Conservation (phyloP, 2,113 vertebrate species). For the Bostrychus sinensis region DNA sequence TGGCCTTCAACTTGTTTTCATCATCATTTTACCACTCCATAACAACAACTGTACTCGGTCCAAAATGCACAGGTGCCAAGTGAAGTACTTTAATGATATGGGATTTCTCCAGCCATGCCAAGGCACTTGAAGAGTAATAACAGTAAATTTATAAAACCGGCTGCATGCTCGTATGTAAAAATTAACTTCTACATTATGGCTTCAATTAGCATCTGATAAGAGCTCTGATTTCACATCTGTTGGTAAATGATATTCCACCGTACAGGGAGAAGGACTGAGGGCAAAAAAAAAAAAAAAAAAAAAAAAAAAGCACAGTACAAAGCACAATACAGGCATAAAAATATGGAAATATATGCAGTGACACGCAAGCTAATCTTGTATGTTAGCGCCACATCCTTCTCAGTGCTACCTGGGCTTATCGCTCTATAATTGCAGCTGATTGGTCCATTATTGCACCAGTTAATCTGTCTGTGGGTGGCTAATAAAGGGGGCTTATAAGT, state of each 20-base stretch:
- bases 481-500: constrained; percentile 71
- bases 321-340: constrained; percentile 29
- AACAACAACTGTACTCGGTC: constrained; percentile 57
- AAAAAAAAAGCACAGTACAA: no score
- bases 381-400: constrained; percentile 44
- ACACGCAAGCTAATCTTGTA: constrained; percentile 47
- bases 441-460: constrained; percentile 71
- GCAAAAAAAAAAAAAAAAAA: constrained; percentile 33
- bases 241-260: constrained; percentile 38
- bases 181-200: constrained; percentile 28
- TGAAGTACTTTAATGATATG: constrained; percentile 50
- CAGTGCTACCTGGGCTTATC: constrained; percentile 67
- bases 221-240: constrained; percentile 52
- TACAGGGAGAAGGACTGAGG: constrained; percentile 39
- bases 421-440: constrained; percentile 74
- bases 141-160: constrained; percentile 18
- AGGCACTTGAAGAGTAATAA: constrained; percentile 19
- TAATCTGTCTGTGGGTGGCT: constrained; percentile 75
- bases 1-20: constrained; percentile 55
- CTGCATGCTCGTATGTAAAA: constrained; percentile 25
- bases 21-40: constrained; percentile 52
- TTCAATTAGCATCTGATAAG: constrained; percentile 52
- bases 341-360: constrained; percentile 37
- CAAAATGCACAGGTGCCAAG: constrained; percentile 57
- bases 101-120: constrained; percentile 32